A percentile compares a stretch with the other conserved stretches of the same genome.
Conservation (phyloP, 2,888 invertebrate species). For the Acrobasis suavella region DNA sequence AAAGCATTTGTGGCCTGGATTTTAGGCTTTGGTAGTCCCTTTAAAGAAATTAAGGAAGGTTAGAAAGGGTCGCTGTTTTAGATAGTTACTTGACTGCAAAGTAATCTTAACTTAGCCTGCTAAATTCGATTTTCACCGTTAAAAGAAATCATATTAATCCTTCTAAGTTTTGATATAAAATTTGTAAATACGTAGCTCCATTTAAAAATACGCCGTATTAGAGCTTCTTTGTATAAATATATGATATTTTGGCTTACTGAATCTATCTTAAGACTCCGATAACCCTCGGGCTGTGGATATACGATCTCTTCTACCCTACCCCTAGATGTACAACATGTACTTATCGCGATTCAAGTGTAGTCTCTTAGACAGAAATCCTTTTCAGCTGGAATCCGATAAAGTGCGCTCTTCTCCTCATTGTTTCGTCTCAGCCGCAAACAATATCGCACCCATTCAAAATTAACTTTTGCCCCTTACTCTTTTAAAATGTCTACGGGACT, state of each 20-base stretch:
- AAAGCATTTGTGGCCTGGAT: constrained; percentile 5
- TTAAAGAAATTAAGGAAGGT: constrained; percentile 4
- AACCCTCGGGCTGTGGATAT: neutral
- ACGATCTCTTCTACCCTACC: constrained; percentile 6
- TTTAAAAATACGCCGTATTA: neutral
- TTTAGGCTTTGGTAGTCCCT: neutral
- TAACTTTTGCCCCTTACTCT: no score
- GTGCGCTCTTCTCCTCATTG: constrained; percentile 24
- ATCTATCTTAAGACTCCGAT: neutral
- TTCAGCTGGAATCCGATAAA: constrained; percentile 36
- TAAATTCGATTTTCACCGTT: neutral
- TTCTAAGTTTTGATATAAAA: no score
- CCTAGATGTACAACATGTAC: constrained; percentile 11
- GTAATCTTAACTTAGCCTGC: neutral
- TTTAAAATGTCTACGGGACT: no score
- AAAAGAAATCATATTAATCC: no score
- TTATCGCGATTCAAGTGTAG: constrained; percentile 23
- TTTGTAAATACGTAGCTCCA: neutral
- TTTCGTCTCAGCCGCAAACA: constrained; percentile 30
- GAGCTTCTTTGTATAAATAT: neutral
- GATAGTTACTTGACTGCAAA: neutral
- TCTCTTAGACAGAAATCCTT: constrained; percentile 26
- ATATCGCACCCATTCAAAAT: no score
- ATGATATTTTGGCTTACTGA: neutral
- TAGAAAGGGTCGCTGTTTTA: neutral